These are phyloP conservation scores for Eleginops maclovinus DNA, from an alignment of 2,113 vertebrate species.

Conservation along the genomic window DNA sequence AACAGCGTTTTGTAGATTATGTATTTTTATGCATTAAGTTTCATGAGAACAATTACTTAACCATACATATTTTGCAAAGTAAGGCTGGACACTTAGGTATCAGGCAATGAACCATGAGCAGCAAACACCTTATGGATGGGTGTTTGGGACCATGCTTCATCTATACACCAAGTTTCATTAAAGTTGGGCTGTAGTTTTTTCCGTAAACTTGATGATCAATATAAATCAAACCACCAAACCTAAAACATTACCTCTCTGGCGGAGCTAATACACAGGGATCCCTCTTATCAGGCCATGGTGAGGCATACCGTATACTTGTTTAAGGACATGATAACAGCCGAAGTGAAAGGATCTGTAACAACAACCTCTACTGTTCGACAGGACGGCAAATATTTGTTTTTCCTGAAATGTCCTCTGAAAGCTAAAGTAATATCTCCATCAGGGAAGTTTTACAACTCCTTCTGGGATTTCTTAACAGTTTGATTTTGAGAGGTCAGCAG, in stretches of 20 bases:
- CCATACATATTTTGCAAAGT: not conserved
- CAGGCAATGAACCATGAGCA: not conserved
- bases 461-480: conserved; percentile 1
- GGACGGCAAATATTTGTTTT: not conserved
- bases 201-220: too few relatives aligned
- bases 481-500: conserved; percentile 20
- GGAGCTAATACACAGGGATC: too few relatives aligned
- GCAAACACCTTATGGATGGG: not conserved
- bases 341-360: not conserved
- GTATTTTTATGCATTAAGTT: too few relatives aligned
- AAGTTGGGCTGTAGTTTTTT: too few relatives aligned
- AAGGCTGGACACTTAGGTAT: not conserved
- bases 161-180: too few relatives aligned
- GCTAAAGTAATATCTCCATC: not conserved
- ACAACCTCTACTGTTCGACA: not conserved
- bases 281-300: not conserved
- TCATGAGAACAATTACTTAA: not conserved
- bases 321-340: not conserved
- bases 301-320: not conserved
- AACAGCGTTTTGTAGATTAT: too few relatives aligned
- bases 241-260: too few relatives aligned
- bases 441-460: not conserved
- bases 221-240: too few relatives aligned
- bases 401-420: not conserved
- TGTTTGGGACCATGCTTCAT: too few relatives aligned